Conservation (phyloP, 2,888 invertebrate species). For the Lithophane socia region DNA sequence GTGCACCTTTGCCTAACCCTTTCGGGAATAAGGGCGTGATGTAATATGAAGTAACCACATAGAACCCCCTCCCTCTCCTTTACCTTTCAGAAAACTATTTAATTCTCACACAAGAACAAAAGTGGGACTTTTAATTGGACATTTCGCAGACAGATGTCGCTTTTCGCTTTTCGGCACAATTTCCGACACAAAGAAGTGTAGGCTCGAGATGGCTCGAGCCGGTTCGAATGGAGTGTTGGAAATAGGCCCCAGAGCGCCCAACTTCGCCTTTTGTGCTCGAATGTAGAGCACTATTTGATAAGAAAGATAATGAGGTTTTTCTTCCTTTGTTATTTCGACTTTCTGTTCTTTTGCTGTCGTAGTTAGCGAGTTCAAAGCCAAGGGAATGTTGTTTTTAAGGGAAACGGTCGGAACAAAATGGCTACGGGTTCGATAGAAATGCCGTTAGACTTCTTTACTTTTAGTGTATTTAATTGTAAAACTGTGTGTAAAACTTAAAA, state of each 20-base stretch:
- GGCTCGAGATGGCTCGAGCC: slow-evolving; percentile 29
- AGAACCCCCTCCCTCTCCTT: not conserved
- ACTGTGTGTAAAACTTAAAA: no score
- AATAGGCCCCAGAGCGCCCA: slow-evolving; percentile 51
- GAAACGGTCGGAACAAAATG: not conserved
- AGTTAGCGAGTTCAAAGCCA: slow-evolving; percentile 29
- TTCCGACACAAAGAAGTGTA: slow-evolving; percentile 55
- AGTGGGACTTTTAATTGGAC: slow-evolving; percentile 61
- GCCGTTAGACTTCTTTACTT: not conserved
- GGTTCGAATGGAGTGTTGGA: slow-evolving; percentile 39
- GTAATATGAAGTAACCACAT: not conserved
- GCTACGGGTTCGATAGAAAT: not conserved
- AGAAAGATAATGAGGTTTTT: slow-evolving; percentile 63
- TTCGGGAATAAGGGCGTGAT: not conserved
- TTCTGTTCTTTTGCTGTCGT: slow-evolving; percentile 30
- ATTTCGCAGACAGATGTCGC: slow-evolving; percentile 57
- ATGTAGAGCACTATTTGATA: slow-evolving; percentile 64
- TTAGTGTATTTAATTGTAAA: no score
- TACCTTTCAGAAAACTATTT: slow-evolving; percentile 28
- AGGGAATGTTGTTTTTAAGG: not conserved
- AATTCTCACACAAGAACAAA: slow-evolving; percentile 37
- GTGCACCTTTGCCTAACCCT: not conserved
- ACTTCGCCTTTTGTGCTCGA: slow-evolving; percentile 57
- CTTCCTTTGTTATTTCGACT: slow-evolving; percentile 35
- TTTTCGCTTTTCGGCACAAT: slow-evolving; percentile 65